phyloP scores from a whole-genome alignment of 2,888 invertebrate genomes.

The Philereme transversata region DNA sequence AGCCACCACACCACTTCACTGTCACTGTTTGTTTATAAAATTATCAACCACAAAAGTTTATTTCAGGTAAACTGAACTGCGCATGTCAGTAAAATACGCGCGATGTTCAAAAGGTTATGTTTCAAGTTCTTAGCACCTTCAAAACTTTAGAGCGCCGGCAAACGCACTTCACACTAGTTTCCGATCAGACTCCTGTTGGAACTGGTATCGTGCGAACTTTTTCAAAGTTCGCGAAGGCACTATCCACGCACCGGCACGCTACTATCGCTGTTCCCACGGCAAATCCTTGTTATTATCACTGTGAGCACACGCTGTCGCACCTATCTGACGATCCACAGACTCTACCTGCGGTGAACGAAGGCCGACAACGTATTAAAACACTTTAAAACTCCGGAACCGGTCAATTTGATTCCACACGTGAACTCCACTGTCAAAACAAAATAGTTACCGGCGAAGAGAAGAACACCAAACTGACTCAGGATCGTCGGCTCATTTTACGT shows the following conservation, averaged over 20 bases:
- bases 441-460: conserved; percentile 55
- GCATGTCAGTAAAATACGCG: conserved; percentile 79
- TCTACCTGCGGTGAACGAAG: conserved; percentile 76
- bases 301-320: conserved; percentile 62
- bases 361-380: conserved; percentile 76
- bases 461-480: conserved; percentile 65
- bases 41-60: conserved; percentile 75
- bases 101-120: conserved; percentile 78
- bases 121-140: conserved; percentile 69
- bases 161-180: conserved; percentile 61
- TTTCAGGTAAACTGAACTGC: conserved; percentile 71
- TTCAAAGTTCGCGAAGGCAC: conserved; percentile 47
- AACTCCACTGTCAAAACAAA: conserved; percentile 80
- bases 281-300: conserved; percentile 56
- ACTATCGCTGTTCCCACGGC: conserved; percentile 58
- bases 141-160: conserved; percentile 60
- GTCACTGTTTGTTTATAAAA: conserved; percentile 79
- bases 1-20: conserved; percentile 62
- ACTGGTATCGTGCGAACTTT: conserved; percentile 58
- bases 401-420: conserved; percentile 77
- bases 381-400: conserved; percentile 81
- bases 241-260: conserved; percentile 47
- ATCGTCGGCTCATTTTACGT: conserved; percentile 64
- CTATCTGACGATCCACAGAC: conserved; percentile 68
- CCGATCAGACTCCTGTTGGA: conserved; percentile 68